Conservation (phyloP, 1,140 invertebrate genomes). For the Ceratosolen fusciceps region DNA sequence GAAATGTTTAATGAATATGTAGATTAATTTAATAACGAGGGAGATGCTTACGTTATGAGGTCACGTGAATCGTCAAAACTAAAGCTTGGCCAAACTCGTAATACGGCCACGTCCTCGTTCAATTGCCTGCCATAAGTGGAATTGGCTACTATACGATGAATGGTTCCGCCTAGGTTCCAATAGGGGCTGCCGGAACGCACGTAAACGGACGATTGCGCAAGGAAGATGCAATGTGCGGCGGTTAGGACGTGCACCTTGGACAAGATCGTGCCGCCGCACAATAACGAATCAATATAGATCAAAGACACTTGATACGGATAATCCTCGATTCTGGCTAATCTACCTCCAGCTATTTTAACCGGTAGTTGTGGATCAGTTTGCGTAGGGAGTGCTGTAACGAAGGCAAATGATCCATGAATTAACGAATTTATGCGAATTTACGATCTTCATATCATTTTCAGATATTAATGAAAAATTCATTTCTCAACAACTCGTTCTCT, state of each 20-base stretch:
- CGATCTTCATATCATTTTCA: no score
- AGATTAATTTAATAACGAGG: no score
- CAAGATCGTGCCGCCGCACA: not conserved
- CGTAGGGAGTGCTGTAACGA: not conserved
- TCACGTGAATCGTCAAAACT: not conserved
- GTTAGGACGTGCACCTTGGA: not conserved
- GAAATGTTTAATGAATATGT: no score
- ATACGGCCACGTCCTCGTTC: not conserved
- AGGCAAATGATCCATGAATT: no score
- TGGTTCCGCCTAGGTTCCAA: not conserved
- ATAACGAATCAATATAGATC: not conserved
- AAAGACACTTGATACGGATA: not conserved
- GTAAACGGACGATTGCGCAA: not conserved
- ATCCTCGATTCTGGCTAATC: not conserved
- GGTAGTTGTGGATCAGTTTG: not conserved
- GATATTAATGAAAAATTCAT: no score
- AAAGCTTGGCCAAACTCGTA: not conserved
- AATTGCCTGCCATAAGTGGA: not conserved
- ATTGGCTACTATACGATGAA: not conserved
- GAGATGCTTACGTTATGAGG: constrained; percentile 38
- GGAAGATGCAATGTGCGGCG: constrained; percentile 3
- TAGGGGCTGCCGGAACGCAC: not conserved
- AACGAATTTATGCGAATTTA: no score
- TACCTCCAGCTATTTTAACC: not conserved
- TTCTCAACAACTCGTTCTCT: no score